These are phyloP conservation scores for Drosophila navojoa DNA, from an alignment of 1,140 invertebrate genomes.

Conservation along the genomic window DNA sequence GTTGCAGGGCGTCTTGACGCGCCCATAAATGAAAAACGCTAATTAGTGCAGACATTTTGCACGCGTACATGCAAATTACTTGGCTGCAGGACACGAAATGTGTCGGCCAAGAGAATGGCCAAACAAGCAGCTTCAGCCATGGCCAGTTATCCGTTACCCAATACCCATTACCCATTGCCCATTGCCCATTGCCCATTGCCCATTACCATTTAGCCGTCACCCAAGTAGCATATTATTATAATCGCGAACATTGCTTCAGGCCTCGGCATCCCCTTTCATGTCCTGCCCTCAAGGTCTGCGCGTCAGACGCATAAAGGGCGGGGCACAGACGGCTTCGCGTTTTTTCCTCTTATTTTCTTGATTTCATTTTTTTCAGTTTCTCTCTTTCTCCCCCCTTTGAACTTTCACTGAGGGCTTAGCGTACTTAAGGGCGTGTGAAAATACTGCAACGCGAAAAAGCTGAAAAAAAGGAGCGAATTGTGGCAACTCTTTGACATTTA, in stretches of 20 bases:
- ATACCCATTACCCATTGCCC: constrained; percentile 17
- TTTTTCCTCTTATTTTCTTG: constrained; percentile 2
- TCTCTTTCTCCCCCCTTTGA: constrained; percentile 24
- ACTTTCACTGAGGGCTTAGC: constrained; percentile 59
- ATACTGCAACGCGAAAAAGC: constrained; percentile 34
- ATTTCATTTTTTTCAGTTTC: constrained; percentile 33
- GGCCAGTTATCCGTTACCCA: constrained; percentile 10
- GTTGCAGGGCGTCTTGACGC: constrained; percentile 28
- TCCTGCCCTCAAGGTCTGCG: constrained; percentile 31
- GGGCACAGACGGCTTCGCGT: constrained; percentile 13
- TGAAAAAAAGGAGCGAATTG: constrained; percentile 2
- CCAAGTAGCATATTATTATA: constrained; percentile 77
- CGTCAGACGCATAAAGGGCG: constrained; percentile 34
- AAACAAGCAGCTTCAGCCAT: constrained; percentile 10
- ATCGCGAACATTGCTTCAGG: constrained; percentile 58
- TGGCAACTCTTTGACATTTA: constrained; percentile 77
- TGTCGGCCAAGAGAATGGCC: constrained; percentile 49
- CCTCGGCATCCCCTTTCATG: constrained; percentile 10
- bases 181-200: constrained; percentile 9
- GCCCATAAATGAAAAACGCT: constrained; percentile 65
- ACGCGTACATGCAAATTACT: constrained; percentile 77
- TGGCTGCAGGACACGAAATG: constrained; percentile 70
- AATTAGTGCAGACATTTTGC: constrained; percentile 76
- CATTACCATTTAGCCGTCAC: constrained; percentile 31
- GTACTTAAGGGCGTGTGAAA: constrained; percentile 66